phyloP scores from a whole-genome alignment of 1,140 invertebrate genomes.

The Zelostemma sp. region DNA sequence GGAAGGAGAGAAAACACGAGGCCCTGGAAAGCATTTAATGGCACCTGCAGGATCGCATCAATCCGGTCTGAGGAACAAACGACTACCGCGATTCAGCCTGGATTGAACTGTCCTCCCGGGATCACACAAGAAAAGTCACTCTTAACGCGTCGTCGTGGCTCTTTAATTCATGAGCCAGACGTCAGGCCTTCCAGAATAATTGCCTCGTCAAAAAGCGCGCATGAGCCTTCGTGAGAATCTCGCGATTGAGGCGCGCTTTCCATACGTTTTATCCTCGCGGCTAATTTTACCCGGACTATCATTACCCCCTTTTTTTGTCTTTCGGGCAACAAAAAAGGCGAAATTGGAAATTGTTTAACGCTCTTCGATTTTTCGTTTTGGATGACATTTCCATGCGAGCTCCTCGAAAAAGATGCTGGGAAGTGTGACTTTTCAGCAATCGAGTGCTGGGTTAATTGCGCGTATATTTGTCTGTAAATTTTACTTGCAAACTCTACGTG shows the following conservation, averaged over 20 bases:
- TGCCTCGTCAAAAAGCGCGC: slow-evolving; percentile 19
- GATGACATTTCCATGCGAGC: no score
- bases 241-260: neutral
- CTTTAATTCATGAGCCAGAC: slow-evolving; percentile 62
- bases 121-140: slow-evolving; percentile 43
- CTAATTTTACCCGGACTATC: no score
- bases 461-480: no score
- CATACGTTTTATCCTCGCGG: slow-evolving; percentile 5
- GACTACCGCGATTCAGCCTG: slow-evolving; percentile 50
- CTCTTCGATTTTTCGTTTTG: no score
- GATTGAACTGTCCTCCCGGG: slow-evolving; percentile 30
- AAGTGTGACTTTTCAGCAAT: no score
- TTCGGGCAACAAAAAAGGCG: no score
- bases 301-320: no score
- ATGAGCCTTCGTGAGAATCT: slow-evolving; percentile 9
- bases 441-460: no score
- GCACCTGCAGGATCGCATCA: slow-evolving; percentile 52
- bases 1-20: slow-evolving; percentile 1
- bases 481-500: no score
- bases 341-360: no score
- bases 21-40: slow-evolving; percentile 59
- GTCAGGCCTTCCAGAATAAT: slow-evolving; percentile 31
- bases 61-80: slow-evolving; percentile 53
- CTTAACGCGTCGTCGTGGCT: slow-evolving; percentile 56
- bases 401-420: no score